phyloP scores from a whole-genome alignment of 2,113 vertebrate genomes.

The Maylandia zebra region DNA sequence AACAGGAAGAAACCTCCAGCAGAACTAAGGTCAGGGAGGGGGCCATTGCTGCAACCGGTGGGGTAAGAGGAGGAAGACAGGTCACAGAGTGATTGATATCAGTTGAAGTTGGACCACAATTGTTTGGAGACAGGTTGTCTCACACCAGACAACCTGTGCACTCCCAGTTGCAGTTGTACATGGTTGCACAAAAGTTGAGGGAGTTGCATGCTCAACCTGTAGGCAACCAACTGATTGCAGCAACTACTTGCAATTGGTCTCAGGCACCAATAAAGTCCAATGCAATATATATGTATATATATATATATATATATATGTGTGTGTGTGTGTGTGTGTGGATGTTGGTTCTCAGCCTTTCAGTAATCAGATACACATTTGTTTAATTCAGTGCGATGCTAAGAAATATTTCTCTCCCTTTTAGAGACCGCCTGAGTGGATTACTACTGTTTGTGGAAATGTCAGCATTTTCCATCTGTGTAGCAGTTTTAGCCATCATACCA shows the following conservation, averaged over 20 bases:
- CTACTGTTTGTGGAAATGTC: accelerated
- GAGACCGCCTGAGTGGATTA: neutral
- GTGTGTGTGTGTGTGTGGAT: neutral
- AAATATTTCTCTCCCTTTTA: neutral
- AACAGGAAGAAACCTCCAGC: neutral
- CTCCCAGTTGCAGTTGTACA: neutral
- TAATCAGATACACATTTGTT: neutral
- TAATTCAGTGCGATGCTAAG: neutral
- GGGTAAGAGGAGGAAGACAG: neutral
- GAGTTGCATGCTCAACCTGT: neutral
- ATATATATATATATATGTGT: too few species aligned
- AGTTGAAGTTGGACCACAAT: neutral
- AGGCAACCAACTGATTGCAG: neutral
- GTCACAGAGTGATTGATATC: neutral
- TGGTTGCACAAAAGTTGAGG: neutral
- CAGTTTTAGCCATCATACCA: neutral
- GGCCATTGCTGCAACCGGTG: accelerated
- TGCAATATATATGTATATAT: neutral
- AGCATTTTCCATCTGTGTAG: neutral
- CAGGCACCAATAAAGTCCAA: neutral
- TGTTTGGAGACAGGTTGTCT: neutral
- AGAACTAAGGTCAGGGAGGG: neutral
- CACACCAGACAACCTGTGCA: neutral
- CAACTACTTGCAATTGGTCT: neutral
- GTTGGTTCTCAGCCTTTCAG: neutral